Evolutionary conservation across 1,140 invertebrate species (phyloP), one percentile per base, ranked within the genome.

Genomic region (Plectrocnemia conspersa): DNA sequence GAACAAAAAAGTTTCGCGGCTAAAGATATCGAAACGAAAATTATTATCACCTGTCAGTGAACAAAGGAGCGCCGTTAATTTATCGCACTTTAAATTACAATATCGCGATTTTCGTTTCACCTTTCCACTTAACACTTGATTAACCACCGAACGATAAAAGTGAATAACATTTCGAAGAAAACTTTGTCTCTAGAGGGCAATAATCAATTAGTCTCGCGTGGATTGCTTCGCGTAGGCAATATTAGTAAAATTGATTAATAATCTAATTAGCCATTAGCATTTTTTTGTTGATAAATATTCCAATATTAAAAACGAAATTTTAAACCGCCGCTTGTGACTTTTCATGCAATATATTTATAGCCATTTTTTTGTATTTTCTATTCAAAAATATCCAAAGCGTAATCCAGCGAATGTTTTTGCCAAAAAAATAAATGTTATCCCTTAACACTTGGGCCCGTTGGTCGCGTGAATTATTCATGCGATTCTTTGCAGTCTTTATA

Each of bases 11-110:
- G n/a, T n/a, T n/a, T n/a, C n/a, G n/a, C n/a, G n/a, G n/a, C n/a
- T n/a, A n/a, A n/a, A n/a, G n/a, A n/a, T n/a, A 50, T 50, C 47
- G 47, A 38, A 38, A 22, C 19, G 29, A 50, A 50, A 50, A 50
- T 50, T 50, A 50, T 50, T 50, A 50, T 50, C 32, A 50, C 47
- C 47, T 50, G 47, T 50, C 47, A 38, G 47, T 38, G 47, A 50
- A 50, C 47, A 50, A 50, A 50, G 33, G 33, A 38, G 33, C n/a
- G 22, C 25, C 33, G 27, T 35, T 50, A 50, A 50, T 50, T 50
- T 50, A 50, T 50, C 33, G 47, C 21, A 38, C 47, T 27, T 50
- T 50, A 50, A 50, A 50, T 50, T 50, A 50, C 47, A 50, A 50
- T 50, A 38, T 50, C 33, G 27, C 27, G 47, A 22, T 50, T n/a